phyloP scores from a whole-genome alignment of 2,797 vertebrate species.

The Novumbra hubbsi region DNA sequence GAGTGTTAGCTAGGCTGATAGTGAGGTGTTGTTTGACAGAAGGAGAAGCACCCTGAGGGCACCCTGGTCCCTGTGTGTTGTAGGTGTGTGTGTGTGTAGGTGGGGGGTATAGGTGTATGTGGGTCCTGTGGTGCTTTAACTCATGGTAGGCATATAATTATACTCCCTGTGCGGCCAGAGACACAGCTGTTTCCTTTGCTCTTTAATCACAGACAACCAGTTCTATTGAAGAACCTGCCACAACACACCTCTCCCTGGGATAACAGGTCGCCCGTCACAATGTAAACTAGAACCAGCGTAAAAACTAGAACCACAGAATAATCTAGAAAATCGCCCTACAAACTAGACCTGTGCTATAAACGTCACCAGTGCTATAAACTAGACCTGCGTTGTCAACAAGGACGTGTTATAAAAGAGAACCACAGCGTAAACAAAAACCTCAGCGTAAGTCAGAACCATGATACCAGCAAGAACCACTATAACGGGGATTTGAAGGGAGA shows the following conservation, averaged over 20 bases:
- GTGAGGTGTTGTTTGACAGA: not conserved
- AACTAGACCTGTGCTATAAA: not conserved
- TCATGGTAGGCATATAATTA: slow-evolving; percentile 55
- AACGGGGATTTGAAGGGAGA: not conserved
- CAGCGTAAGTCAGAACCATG: not conserved
- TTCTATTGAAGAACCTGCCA: not conserved
- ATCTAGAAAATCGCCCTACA: too few relatives aligned
- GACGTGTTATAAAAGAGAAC: too few relatives aligned
- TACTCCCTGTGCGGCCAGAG: slow-evolving; percentile 54
- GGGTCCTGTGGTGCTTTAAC: not conserved
- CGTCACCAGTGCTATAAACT: not conserved
- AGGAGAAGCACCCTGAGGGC: not conserved
- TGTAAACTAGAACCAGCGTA: not conserved
- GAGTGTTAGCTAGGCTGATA: not conserved
- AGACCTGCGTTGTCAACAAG: not conserved
- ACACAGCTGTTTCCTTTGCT: slow-evolving; percentile 64
- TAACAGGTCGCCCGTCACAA: not conserved
- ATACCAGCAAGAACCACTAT: not conserved
- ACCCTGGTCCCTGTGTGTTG: not conserved
- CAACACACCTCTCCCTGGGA: not conserved
- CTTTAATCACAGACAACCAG: slow-evolving; percentile 55
- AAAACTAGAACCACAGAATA: too few relatives aligned
- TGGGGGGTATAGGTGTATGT: slow-evolving; percentile 1
- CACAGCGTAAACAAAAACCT: too few relatives aligned
- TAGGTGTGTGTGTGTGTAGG: not conserved